Base-by-base conservation (phyloP, 2,888 invertebrate genomes). In the Myopa testacea region DNA sequence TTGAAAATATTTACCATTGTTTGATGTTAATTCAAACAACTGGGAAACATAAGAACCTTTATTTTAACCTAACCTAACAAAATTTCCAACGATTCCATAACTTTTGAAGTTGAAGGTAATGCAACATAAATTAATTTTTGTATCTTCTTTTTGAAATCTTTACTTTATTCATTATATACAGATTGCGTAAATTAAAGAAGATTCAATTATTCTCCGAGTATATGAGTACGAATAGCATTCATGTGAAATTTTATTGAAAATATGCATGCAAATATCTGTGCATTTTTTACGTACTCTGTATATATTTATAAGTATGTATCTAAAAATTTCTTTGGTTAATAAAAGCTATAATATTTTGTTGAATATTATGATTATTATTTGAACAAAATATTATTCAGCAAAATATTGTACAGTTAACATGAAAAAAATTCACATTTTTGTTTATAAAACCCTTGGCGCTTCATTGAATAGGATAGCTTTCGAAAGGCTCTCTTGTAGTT, bases 341-440 rank as follows among this genome's bases (percentile, higher is more conserved):
- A 45, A 52, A 50, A 58, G 38, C 16, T 26, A 38, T 45, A 75
- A 75, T 69, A 75, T 75, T 68, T 40, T 60, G 75, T 16, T 68
- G 68, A 63, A 74, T 74, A 60, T 65, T 52, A 38, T 58, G 37
- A 58, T 38, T 26, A 26, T 26, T 26, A 26, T 5, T 71, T 26
- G 55, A 34, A 19, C 65, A n/a, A 77, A 45, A 55, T 65, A 71
- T 65, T 73, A 50, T 65, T 74, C 82, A 84, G 79, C 55, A 63
- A 78, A 76, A 76, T 78, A 78, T 72, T 71, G 65, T 74, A 70
- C 75, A 55, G 62, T 69, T 78, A 62, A 78, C 69, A 90, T 91
- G 91, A 92, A 90, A 90, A 90, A 93, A 93, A 92, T 93, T 92
- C 93, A 93, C 92, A 92, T 93, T 93, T 93, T 93, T 91, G 90